Percentiles rank a stretch among this genome's conserved stretches.
These are phyloP conservation scores for Cephonodes hylas DNA, from an alignment of 2,888 invertebrate genomes.

Conservation along the genomic window DNA sequence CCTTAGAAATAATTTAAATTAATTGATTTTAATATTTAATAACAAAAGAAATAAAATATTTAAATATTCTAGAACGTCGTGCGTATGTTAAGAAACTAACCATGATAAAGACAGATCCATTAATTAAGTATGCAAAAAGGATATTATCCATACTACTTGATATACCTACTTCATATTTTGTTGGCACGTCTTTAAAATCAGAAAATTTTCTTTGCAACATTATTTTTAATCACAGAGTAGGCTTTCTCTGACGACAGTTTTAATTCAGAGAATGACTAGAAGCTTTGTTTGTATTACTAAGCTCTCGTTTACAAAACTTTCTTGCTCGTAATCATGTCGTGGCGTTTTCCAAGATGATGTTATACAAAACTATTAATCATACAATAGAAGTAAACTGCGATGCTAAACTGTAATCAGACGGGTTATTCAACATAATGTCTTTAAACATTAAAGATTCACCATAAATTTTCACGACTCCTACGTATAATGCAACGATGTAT, in stretches of 20 bases:
- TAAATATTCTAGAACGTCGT: too few species aligned
- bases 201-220: neutral
- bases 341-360: constrained; percentile 18
- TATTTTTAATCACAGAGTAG: constrained; percentile 13
- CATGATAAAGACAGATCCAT: too few species aligned
- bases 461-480: neutral
- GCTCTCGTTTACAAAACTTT: constrained; percentile 8
- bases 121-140: too few species aligned
- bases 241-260: constrained; percentile 20
- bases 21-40: neutral
- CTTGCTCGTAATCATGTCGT: constrained; percentile 19
- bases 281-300: constrained; percentile 23
- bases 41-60: too few species aligned
- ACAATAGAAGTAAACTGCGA: neutral
- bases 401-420: neutral
- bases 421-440: neutral
- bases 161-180: neutral
- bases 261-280: constrained; percentile 29
- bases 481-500: neutral
- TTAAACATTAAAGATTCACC: neutral
- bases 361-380: neutral
- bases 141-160: too few species aligned
- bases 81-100: too few species aligned
- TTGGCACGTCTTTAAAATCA: neutral
- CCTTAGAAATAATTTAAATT: neutral